Evolutionary conservation across 1,140 invertebrate species (phyloP), one percentile per base, ranked within the genome.

Genomic region (Trachymyrmex septentrionalis): DNA sequence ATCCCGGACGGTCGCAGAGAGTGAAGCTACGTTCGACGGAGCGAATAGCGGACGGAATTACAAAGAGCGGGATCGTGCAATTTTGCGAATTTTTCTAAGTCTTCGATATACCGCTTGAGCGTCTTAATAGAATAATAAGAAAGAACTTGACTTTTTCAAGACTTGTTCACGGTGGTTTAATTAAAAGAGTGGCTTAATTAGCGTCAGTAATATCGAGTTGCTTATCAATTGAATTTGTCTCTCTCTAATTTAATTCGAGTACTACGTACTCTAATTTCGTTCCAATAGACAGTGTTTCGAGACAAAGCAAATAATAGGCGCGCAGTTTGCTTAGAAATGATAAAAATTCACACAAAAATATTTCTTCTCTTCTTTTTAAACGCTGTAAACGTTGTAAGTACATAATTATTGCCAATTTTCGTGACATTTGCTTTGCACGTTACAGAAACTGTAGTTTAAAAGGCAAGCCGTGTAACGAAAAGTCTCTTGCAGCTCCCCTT

Each of bases 1-100:
- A 75, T 89, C 72, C 75, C 77, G 63, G 59, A 87, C 71, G 76
- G 50, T 38, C 78, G 59, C 4, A 6, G 34, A 6, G 34, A 87
- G 44, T 21, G 63, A 67, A 73, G 63, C 53, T 63, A 71, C 55
- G 57, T 50, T 86, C 85, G 55, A 59, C 55, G 30, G 38, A 50
- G 30, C 12, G 77, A 75, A 16, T 48, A n/a, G 67, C 30, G 61
- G 9, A 66, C 53, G 59, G 5, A 6, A 19, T 63, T n/a, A 30
- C 27, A 76, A 84, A 77, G 67, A 24, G 63, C 72, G 48, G n/a
- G 85, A 61, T 72, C 6, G 44, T 30, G 19, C 53, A 57, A 50
- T 84, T 81, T 66, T 30, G 61, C 27, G 50, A 84, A 84, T 63
- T 75, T 75, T 63, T 61, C 34, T 69, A 16, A 64, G 4, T n/a